Evolutionary conservation across 1,140 invertebrate species (phyloP), one percentile per base, ranked within the genome.

Genomic region (Meteorus sp.): DNA sequence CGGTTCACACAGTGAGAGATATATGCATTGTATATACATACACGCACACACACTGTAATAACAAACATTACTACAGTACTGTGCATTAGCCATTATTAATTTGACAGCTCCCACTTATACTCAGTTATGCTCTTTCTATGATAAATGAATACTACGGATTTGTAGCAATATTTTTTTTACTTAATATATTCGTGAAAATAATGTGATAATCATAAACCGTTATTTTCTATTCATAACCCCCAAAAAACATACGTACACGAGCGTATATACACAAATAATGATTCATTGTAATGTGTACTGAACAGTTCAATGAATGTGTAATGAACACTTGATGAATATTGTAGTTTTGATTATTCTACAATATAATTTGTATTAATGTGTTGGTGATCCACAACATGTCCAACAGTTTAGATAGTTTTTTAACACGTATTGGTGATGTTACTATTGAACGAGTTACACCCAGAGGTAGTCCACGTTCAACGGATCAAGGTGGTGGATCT

Each of bases 341-440:
- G 33, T 4, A 35, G 13, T 35, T 35, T 3, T 6, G 9, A 6
- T 6, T 3, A n/a, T 8, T n/a, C 33, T 4, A 35, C 9, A 35
- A 6, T 35, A 11, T 11, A 35, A 35, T n/a, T 35, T 35, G 9
- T 35, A 5, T 19, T 50, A 15, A 31, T 52, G 35, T 52, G 5
- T 31, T 35, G 50, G 31, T 37, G 17, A 37, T 20, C n/a, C n/a
- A 37, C 68, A 76, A 59, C 48, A 80, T 80, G 78, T 77, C 77
- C 61, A 78, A 78, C 65, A 78, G 74, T 69, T 68, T 78, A 66
- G 73, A 80, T 62, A 75, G 72, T 60, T 79, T 79, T 63, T 66
- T 82, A 44, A 78, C 79, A 27, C 72, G 79, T 52, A 81, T 81
- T 60, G 81, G 80, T 56, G 81, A 83, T 70, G 81, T 82, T 59